Evolutionary conservation across 2,113 vertebrate genomes (phyloP).

Genomic region (Pelmatolapia mariae): DNA sequence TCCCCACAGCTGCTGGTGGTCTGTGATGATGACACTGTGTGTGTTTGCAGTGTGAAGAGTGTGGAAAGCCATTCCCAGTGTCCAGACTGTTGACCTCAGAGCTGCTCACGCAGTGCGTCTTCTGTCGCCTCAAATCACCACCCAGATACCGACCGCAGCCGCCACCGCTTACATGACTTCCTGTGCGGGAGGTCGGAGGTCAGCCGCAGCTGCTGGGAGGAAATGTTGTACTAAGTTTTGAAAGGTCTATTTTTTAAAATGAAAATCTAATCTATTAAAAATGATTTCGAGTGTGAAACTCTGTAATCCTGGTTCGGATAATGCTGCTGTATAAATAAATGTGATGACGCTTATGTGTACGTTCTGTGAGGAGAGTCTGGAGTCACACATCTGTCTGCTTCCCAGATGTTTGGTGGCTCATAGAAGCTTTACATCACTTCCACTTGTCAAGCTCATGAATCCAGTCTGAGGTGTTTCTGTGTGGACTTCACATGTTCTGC

Average conservation of each 20-base stretch:
- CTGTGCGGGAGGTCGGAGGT: not conserved
- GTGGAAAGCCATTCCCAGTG: constrained; percentile 28
- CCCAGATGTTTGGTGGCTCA: not conserved
- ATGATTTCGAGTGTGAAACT: not conserved
- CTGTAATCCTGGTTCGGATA: not conserved
- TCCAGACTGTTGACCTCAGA: constrained; percentile 17
- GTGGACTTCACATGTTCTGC: not conserved
- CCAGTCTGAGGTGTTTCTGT: not conserved
- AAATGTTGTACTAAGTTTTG: not conserved
- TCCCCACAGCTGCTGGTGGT: not conserved
- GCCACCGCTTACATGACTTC: not conserved
- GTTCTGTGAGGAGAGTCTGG: not conserved
- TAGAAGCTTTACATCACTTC: not conserved
- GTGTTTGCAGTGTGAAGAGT: constrained; percentile 42
- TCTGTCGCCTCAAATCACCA: constrained; percentile 33
- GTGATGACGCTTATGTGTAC: not conserved
- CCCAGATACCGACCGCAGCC: not conserved
- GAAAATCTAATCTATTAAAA: not conserved
- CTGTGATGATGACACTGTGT: not conserved
- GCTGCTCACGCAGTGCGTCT: constrained; percentile 35
- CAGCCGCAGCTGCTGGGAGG: not conserved
- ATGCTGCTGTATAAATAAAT: not conserved
- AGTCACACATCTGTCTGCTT: not conserved
- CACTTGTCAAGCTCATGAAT: not conserved
- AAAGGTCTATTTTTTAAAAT: not conserved